Conservation (phyloP, 92 coral and sea anemone species). For the Diadumene lineata region DNA sequence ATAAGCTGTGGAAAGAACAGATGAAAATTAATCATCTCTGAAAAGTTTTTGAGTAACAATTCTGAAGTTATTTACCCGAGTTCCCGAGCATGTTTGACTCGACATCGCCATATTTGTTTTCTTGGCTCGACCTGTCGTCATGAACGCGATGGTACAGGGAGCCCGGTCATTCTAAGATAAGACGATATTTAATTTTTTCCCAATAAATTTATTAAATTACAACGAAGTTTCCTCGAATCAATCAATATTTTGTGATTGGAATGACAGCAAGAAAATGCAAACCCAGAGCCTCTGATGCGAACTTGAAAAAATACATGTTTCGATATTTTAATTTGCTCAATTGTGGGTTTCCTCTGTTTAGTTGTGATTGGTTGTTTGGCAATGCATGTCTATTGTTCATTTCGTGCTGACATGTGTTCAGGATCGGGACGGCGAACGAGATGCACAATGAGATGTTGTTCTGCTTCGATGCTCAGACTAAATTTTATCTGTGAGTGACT, state of each 20-base stretch:
- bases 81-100: constrained; percentile 28
- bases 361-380: constrained; percentile 20
- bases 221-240: too few relatives aligned
- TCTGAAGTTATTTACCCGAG: constrained; percentile 29
- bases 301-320: not conserved
- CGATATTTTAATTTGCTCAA: not conserved
- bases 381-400: constrained; percentile 17
- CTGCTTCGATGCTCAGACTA: constrained; percentile 36
- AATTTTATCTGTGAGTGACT: constrained; percentile 24
- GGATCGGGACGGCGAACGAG: constrained; percentile 50
- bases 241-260: too few relatives aligned
- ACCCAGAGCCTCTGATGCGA: not conserved
- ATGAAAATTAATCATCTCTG: not conserved
- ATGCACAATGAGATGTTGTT: constrained; percentile 25
- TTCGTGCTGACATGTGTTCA: constrained; percentile 40
- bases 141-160: constrained; percentile 24
- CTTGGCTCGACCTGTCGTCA: not conserved
- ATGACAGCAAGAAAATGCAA: too few relatives aligned
- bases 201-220: not conserved
- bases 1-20: constrained; percentile 54
- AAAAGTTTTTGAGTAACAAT: not conserved
- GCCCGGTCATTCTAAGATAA: not conserved
- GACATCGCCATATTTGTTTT: constrained; percentile 44
- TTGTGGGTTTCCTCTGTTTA: constrained; percentile 15
- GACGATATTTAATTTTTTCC: not conserved